A percentile compares a stretch with the other conserved stretches of the same genome.
phyloP scores from a whole-genome alignment of 2,888 invertebrate genomes.

The Dinocampus coccinellae region DNA sequence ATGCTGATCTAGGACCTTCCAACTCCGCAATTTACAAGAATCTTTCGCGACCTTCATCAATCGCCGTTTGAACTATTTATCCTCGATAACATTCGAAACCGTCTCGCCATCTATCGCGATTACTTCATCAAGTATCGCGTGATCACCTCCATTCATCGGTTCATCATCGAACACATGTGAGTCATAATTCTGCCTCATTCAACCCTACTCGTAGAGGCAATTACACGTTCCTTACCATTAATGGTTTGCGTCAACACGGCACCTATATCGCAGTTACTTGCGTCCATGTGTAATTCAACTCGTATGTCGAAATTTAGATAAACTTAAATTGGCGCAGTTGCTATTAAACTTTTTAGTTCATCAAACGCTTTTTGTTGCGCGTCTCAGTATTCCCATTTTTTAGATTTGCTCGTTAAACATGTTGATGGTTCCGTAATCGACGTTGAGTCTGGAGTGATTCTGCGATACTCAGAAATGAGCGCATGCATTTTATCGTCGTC shows the following conservation, averaged over 20 bases:
- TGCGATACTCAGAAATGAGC: constrained; percentile 55
- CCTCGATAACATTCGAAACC: neutral
- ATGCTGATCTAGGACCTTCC: neutral
- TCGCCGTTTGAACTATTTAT: constrained; percentile 19
- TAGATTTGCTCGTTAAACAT: constrained; percentile 39
- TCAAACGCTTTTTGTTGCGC: constrained; percentile 29
- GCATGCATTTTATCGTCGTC: constrained; percentile 43
- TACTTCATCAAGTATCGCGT: neutral
- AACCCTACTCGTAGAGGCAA: constrained; percentile 44
- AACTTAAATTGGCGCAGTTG: constrained; percentile 38
- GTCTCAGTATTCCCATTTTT: constrained; percentile 10
- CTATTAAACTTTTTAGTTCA: constrained; percentile 18
- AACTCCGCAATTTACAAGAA: neutral
- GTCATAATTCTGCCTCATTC: constrained; percentile 28
- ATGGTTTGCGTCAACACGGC: constrained; percentile 43
- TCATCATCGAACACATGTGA: constrained; percentile 19
- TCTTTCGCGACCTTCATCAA: constrained; percentile 4
- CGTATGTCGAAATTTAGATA: constrained; percentile 43
- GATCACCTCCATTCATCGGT: neutral
- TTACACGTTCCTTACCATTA: constrained; percentile 36
- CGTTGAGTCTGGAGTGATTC: constrained; percentile 48
- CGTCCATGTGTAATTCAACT: constrained; percentile 38
- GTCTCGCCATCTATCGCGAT: neutral
- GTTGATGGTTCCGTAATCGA: constrained; percentile 44
- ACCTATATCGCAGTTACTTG: constrained; percentile 34